Conservation (phyloP, 1,140 invertebrate species). For the Drosophila ficusphila region DNA sequence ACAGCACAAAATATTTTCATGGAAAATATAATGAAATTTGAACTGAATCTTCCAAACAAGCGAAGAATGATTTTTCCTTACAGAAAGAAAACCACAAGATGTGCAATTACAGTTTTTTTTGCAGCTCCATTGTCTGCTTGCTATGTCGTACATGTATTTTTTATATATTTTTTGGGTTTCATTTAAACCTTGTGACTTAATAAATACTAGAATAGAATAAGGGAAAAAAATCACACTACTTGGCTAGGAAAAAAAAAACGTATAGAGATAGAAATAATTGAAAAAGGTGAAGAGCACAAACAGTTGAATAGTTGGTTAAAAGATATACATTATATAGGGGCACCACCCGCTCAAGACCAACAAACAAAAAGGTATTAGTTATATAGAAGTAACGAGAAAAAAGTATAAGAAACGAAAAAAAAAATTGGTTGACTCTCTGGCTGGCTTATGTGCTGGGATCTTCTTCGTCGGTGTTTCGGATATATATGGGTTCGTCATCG, state of each 20-base stretch:
- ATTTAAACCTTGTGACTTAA: constrained; percentile 77
- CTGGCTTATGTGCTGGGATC: constrained; percentile 37
- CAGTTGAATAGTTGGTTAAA: constrained; percentile 10
- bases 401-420: constrained; percentile 1
- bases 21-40: no score
- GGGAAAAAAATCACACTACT: constrained; percentile 55
- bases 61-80: no score
- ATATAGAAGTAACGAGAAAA: constrained; percentile 6
- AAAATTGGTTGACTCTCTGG: constrained; percentile 62
- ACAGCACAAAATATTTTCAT: neutral
- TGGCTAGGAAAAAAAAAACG: constrained; percentile 49
- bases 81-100: neutral
- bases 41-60: no score
- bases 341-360: constrained; percentile 64
- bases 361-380: constrained; percentile 21
- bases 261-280: constrained; percentile 4
- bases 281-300: constrained; percentile 11
- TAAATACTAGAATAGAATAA: constrained; percentile 69
- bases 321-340: constrained; percentile 36
- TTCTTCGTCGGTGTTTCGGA: neutral
- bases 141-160: constrained; percentile 57
- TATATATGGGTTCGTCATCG: neutral
- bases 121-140: constrained; percentile 67
- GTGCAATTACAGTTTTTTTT: constrained; percentile 44
- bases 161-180: constrained; percentile 76